phyloP scores from a whole-genome alignment of 2,888 invertebrate species.

The Formica aserva region DNA sequence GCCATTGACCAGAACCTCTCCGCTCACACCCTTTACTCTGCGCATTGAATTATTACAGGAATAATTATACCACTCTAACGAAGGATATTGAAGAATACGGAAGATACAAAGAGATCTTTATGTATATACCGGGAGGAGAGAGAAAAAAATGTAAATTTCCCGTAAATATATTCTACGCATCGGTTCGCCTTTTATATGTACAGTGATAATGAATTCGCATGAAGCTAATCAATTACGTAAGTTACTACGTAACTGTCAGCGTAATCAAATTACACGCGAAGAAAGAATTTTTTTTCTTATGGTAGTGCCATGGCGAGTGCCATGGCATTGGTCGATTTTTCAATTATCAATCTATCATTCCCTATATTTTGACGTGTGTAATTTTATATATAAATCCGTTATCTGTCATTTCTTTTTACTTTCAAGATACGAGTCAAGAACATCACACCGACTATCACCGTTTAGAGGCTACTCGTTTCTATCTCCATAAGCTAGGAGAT shows the following conservation, averaged over 20 bases:
- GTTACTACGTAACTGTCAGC: neutral
- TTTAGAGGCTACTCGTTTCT: no score
- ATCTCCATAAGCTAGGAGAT: no score
- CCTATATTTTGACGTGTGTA: no score
- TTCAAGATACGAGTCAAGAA: no score
- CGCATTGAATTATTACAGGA: neutral
- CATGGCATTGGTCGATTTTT: no score
- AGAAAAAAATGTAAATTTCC: neutral
- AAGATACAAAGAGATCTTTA: slow-evolving; percentile 15
- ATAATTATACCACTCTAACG: neutral
- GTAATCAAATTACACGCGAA: no score
- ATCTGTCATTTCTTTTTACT: no score
- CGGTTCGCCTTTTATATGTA: neutral
- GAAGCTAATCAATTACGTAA: neutral
- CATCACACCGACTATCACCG: no score
- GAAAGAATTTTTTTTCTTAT: no score
- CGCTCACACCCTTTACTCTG: slow-evolving; percentile 91
- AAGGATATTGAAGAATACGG: neutral
- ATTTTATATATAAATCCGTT: no score
- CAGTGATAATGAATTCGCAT: neutral
- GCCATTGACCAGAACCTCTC: slow-evolving; percentile 91
- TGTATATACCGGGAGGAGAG: neutral
- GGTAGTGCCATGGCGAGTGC: no score
- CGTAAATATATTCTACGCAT: neutral
- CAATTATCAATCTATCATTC: no score